Evolutionary conservation across 2,113 vertebrate species (phyloP).

Genomic region (Ophthalmolycus amberensis): DNA sequence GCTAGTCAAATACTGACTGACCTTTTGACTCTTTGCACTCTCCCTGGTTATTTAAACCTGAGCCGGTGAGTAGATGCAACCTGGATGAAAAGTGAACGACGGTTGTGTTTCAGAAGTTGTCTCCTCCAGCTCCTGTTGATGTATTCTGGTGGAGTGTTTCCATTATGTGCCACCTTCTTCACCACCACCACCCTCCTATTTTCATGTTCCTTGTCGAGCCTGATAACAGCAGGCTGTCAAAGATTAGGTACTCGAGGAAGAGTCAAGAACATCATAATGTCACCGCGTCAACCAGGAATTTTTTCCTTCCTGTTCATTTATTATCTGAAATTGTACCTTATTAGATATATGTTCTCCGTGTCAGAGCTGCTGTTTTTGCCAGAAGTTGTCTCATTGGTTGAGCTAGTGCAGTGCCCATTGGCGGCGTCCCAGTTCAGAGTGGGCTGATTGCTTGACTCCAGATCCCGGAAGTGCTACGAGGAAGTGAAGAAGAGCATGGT

Average conservation of each 20-base stretch:
- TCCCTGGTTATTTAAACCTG: conserved; percentile 28
- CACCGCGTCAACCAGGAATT: not conserved
- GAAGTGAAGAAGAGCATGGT: not conserved
- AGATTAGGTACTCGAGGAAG: not conserved
- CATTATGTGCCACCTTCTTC: conserved; percentile 29
- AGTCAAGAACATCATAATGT: not conserved
- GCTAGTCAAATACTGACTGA: not conserved
- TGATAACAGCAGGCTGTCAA: not conserved
- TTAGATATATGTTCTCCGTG: not conserved
- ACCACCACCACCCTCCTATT: not conserved
- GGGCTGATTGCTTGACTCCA: not conserved
- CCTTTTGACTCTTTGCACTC: conserved; percentile 46
- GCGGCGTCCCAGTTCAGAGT: not conserved
- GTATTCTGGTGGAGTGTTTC: conserved; percentile 27
- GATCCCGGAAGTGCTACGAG: not conserved
- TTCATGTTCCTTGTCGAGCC: not conserved
- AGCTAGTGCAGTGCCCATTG: not conserved
- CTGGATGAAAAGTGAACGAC: not conserved
- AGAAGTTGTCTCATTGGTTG: not conserved
- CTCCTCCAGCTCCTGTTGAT: conserved; percentile 27
- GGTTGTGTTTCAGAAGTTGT: not conserved
- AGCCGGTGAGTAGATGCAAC: not conserved
- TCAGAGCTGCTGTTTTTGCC: conserved; percentile 13
- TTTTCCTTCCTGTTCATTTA: not conserved
- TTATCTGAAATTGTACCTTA: not conserved